A percentile compares a stretch with the other conserved stretches of the same genome.
These are phyloP conservation scores for Pipistrellus pygmaeus DNA, from an alignment of 2,797 vertebrate species.

Conservation along the genomic window DNA sequence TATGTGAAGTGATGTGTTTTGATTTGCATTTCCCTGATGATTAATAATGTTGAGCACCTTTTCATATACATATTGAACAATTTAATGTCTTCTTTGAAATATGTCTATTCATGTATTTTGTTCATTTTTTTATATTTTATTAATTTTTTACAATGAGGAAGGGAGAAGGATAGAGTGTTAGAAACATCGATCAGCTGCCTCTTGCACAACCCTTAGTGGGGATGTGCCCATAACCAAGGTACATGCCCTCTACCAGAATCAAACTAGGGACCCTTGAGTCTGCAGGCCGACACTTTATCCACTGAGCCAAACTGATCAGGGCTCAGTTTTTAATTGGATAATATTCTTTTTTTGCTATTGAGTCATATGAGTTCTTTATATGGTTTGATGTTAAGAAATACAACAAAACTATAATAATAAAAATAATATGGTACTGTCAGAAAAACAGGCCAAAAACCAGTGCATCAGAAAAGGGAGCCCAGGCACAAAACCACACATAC, in stretches of 20 bases:
- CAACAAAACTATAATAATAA: neutral
- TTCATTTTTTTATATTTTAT: neutral
- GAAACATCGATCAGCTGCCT: too few relatives aligned
- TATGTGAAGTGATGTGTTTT: neutral
- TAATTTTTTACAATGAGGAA: too few relatives aligned
- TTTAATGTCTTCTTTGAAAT: neutral
- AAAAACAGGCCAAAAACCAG: neutral
- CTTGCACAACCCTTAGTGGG: too few relatives aligned
- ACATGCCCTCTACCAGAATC: too few relatives aligned
- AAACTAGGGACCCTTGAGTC: too few relatives aligned
- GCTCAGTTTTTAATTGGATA: neutral
- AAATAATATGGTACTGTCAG: neutral
- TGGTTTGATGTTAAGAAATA: neutral
- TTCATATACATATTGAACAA: neutral
- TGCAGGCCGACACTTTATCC: too few relatives aligned
- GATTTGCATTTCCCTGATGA: neutral
- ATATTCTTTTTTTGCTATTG: neutral
- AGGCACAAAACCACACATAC: neutral
- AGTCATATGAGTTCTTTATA: neutral
- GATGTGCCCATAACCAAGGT: too few relatives aligned
- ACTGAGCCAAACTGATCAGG: too few relatives aligned
- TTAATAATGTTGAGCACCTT: neutral
- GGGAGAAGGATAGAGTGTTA: too few relatives aligned
- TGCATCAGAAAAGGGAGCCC: neutral
- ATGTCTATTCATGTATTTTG: neutral